Evolutionary conservation across 2,888 invertebrate species (phyloP), one percentile per base, ranked within the genome.

Genomic region (Phrixothrix hirtus): DNA sequence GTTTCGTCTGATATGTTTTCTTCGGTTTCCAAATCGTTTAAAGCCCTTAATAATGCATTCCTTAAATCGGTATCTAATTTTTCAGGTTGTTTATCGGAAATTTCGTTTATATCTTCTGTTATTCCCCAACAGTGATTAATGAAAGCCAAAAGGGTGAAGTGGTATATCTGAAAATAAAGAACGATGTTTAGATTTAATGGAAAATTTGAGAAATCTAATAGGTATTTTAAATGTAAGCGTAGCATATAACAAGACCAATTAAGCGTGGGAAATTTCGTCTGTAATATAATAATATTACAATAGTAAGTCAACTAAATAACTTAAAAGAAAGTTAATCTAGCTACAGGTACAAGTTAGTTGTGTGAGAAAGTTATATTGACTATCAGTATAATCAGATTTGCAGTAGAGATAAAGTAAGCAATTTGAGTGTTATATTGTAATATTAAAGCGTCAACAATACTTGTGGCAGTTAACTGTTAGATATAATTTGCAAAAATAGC

Each of bases 51-150:
- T 30, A 91, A 75, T 1, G 90, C 91, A 72, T 85, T 83, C 10
- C 90, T 79, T 21, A 92, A 81, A 57, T 85, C 87, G 32, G 86
- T 85, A 71, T 90, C 89, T 45, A 90, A 73, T 50, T 85, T 82
- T 1, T 7, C 26, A 1, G 84, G 74, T 44, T 78, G 78, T 15
- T 47, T 50, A 13, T 46, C 57, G 16, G 54, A 55, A 12, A 64
- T 46, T 53, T 63, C 77, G 58, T 81, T 81, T 12, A 72, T 65
- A 53, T 74, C 76, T 47, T 80, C 78, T 59, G 73, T 59, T 31
- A 27, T 36, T 15, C 37, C 14, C 25, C 27, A 29, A 21, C 36
- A 48, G 11, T 11, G 10, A 10, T 1, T 12, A 31, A 31, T 12
- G 5, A 35, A 3, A 2, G 15, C 26, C 35, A 44, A 1, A 26